Percentiles rank a stretch among this genome's conserved stretches.
phyloP scores from a whole-genome alignment of 2,113 vertebrate genomes.

The Planiliza haematocheilus region DNA sequence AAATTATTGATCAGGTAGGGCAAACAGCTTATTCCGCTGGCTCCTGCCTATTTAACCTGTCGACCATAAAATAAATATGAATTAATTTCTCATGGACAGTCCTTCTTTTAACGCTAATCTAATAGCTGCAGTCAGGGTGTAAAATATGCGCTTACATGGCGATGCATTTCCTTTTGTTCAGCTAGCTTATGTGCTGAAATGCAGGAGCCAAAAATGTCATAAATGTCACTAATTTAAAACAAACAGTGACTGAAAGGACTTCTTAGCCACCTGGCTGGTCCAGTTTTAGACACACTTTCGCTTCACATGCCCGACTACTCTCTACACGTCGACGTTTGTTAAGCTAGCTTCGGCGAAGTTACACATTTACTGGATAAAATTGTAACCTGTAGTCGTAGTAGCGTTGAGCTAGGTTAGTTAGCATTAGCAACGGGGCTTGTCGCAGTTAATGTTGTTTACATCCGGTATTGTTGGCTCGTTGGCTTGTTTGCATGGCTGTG shows the following conservation, averaged over 20 bases:
- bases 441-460: slow-evolving; percentile 78
- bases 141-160: slow-evolving; percentile 73
- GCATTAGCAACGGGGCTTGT: slow-evolving; percentile 54
- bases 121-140: slow-evolving; percentile 27
- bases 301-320: not conserved
- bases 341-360: slow-evolving; percentile 45
- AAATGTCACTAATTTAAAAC: slow-evolving; percentile 1
- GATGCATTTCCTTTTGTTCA: slow-evolving; percentile 81
- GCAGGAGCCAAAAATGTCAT: slow-evolving; percentile 13
- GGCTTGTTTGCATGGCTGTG: slow-evolving; percentile 28
- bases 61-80: not conserved
- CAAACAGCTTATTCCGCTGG: slow-evolving; percentile 24
- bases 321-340: slow-evolving; percentile 38
- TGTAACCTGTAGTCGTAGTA: slow-evolving; percentile 31
- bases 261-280: not conserved
- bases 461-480: slow-evolving; percentile 62
- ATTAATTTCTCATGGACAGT: not conserved
- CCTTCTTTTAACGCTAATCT: slow-evolving; percentile 4
- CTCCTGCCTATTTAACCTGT: not conserved
- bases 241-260: not conserved
- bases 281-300: not conserved
- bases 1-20: slow-evolving; percentile 84
- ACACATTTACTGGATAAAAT: slow-evolving; percentile 53
- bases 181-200: slow-evolving; percentile 70
- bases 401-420: slow-evolving; percentile 47